A percentile compares a stretch with the other conserved stretches of the same genome.
These are phyloP conservation scores for Haliclona indistincta DNA, from an alignment of 37 sponge, comb jelly and placozoan genomes.

Conservation along the genomic window DNA sequence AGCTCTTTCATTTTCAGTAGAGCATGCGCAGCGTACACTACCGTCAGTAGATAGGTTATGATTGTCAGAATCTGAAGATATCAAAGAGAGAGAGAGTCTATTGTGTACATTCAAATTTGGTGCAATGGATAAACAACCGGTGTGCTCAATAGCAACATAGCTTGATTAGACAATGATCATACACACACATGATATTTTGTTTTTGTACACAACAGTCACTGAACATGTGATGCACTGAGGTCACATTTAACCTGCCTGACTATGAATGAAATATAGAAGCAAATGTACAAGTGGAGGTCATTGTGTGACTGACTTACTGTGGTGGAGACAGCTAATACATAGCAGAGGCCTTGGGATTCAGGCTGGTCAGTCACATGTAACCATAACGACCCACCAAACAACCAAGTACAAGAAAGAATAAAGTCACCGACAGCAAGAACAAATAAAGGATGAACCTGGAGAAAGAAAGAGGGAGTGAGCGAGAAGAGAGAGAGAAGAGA, in stretches of 20 bases:
- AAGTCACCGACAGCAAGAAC: conserved; percentile 78
- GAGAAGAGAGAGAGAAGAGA: not conserved
- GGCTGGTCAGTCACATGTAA: conserved; percentile 7
- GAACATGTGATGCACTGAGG: too few relatives aligned
- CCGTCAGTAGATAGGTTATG: conserved; percentile 60
- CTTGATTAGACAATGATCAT: too few relatives aligned
- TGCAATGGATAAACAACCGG: too few relatives aligned
- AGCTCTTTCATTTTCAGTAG: conserved; percentile 50
- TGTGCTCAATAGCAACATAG: too few relatives aligned
- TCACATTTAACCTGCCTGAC: too few relatives aligned
- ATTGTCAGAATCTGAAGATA: conserved; percentile 58
- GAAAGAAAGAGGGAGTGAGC: not conserved
- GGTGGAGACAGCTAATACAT: conserved; percentile 59
- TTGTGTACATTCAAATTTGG: too few relatives aligned
- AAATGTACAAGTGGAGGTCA: too few relatives aligned
- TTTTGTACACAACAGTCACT: too few relatives aligned
- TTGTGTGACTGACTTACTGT: conserved; percentile 44
- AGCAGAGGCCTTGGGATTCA: conserved; percentile 61
- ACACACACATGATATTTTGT: too few relatives aligned
- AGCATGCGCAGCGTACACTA: conserved; percentile 65
- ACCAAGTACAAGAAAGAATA: conserved; percentile 63
- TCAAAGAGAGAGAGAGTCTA: not conserved
- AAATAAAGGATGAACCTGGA: conserved; percentile 80
- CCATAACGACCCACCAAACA: conserved; percentile 58
- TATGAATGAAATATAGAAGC: too few relatives aligned